Base-by-base conservation (phyloP, 2,888 invertebrate species). In the Hydropsyche betteni region DNA sequence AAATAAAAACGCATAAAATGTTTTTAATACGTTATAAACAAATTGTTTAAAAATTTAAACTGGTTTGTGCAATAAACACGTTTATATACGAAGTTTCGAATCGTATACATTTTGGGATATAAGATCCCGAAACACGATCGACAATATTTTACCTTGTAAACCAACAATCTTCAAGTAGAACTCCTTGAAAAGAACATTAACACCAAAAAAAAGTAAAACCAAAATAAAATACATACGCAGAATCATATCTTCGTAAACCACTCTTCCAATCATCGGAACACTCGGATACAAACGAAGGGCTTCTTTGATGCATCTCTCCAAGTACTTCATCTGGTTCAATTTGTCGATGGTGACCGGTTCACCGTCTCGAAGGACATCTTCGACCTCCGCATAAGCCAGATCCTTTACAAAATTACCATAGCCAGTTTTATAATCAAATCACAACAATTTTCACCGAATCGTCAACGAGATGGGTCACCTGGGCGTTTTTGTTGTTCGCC, bases 261-360 rank as follows among this genome's bases (percentile, higher is more conserved):
- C 82, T 76, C 93, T 87, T 2, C 90, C 88, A 80, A 93, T 88
- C 80, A 91, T 88, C 36, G 90, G 90, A 4, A 92, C 91, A 80
- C 91, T 91, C 0, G 93, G 92, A 79, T 89, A 91, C 10, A 92
- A 82, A 69, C 92, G 83, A 70, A 92, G 81, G 0, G 91, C 87
- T 82, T 92, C 92, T 82, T 92, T 92, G 68, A 93, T 90, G 80
- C 91, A 92, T 80, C 89, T 89, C 80, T 92, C 92, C 78, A 92
- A 85, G 80, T 92, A 92, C 75, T 88, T 87, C 90, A 92, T 89
- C 8, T 79, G 76, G 51, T 74, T 78, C 50, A 78, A 24, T 79
- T 90, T 90, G 55, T 88, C 88, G 82, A 89, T 90, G 0, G 90
- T 90, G 2, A 89, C 88, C 0, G 88, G 86, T 58, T 90, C 85